Evolutionary conservation across 2,797 vertebrate species (phyloP).

Genomic region (Gambelia wislizenii): DNA sequence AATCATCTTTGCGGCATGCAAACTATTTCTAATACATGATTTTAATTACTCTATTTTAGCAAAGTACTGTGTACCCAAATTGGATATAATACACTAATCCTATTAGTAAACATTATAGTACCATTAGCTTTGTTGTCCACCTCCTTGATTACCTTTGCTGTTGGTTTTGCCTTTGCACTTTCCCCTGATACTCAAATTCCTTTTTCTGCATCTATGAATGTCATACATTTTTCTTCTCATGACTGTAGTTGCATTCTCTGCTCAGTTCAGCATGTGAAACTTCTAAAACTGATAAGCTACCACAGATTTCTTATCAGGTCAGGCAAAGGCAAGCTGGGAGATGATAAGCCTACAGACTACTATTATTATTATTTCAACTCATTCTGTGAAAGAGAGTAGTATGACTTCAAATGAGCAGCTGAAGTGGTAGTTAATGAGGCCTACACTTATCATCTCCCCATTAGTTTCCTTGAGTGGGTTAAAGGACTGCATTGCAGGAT

Average conservation of each 20-base stretch:
- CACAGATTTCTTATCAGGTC: conserved; percentile 2
- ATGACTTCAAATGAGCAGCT: not conserved
- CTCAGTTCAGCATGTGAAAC: not conserved
- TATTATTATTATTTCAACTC: not conserved
- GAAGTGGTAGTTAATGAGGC: not conserved
- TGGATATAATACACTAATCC: conserved; percentile 55
- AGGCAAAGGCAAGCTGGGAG: not conserved
- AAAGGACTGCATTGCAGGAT: not conserved
- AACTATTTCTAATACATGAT: conserved; percentile 27
- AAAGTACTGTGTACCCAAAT: conserved; percentile 43
- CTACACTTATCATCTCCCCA: not conserved
- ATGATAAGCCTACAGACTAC: not conserved
- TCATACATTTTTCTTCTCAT: conserved; percentile 5
- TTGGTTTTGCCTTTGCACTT: conserved; percentile 5
- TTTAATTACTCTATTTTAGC: conserved; percentile 60
- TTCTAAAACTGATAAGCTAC: not conserved
- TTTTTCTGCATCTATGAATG: conserved; percentile 19
- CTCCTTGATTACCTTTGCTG: conserved; percentile 24
- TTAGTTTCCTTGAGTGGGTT: not conserved
- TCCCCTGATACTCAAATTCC: conserved; percentile 53
- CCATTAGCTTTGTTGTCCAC: conserved; percentile 24
- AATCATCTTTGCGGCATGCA: conserved; percentile 42
- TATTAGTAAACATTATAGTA: conserved; percentile 57
- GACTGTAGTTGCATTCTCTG: conserved; percentile 1
- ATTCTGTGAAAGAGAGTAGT: not conserved